A percentile compares a stretch with the other conserved stretches of the same genome.
These are phyloP conservation scores for Drosophila elegans DNA, from an alignment of 1,140 invertebrate species.

Conservation along the genomic window DNA sequence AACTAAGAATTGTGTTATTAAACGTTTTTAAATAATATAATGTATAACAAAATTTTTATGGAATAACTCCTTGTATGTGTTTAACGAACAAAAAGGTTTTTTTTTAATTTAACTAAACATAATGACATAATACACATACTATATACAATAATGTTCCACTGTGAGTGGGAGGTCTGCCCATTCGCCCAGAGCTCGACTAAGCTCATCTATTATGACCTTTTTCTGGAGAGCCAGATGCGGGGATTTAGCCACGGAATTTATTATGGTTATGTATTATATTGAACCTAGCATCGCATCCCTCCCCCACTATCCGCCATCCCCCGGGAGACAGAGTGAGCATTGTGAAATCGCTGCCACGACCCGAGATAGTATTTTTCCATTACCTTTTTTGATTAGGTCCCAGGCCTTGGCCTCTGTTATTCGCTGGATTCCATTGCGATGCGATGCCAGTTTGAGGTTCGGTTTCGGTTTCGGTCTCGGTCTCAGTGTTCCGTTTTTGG, in stretches of 20 bases:
- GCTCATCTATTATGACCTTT: constrained; percentile 82
- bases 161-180: constrained; percentile 17
- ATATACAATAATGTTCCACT: constrained; percentile 2
- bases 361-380: constrained; percentile 74
- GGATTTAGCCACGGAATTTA: constrained; percentile 81
- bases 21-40: no score
- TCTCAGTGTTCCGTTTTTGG: constrained; percentile 27
- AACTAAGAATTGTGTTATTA: no score
- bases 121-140: no score
- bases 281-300: constrained; percentile 35
- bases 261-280: constrained; percentile 81
- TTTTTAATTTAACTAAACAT: no score
- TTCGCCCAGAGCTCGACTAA: constrained; percentile 43
- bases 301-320: background rate
- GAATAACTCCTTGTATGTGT: no score
- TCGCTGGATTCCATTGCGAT: constrained; percentile 25
- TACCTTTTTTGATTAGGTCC: constrained; percentile 77
- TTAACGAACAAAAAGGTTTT: no score
- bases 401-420: constrained; percentile 29
- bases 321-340: constrained; percentile 2
- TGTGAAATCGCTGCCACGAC: constrained; percentile 37
- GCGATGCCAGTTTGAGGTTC: constrained; percentile 23
- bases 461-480: constrained; percentile 1
- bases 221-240: constrained; percentile 69
- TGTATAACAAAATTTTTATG: no score